Percentiles rank a stretch among this genome's conserved stretches.
phyloP scores from a whole-genome alignment of 2,888 invertebrate species.

The Gari tellinella region DNA sequence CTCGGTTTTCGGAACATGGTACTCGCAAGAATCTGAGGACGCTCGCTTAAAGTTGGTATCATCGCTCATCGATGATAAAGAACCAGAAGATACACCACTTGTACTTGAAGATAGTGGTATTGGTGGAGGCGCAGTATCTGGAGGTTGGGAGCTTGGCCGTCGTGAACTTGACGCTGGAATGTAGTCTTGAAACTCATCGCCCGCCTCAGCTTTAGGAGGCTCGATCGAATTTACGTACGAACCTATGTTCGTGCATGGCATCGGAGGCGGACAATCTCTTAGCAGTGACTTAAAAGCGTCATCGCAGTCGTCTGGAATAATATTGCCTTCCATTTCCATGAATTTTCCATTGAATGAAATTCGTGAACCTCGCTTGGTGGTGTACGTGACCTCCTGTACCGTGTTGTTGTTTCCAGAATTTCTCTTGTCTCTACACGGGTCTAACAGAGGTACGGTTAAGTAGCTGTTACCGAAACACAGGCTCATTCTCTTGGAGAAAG shows the following conservation, averaged over 20 bases:
- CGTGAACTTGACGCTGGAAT: constrained; percentile 20
- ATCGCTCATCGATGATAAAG: constrained; percentile 19
- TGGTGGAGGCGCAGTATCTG: constrained; percentile 51
- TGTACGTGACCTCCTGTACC: constrained; percentile 8
- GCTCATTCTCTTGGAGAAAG: constrained; percentile 51
- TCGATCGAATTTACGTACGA: constrained; percentile 33
- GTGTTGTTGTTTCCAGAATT: constrained; percentile 51
- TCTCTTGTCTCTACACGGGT: constrained; percentile 14
- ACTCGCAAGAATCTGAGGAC: constrained; percentile 40
- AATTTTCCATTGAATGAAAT: constrained; percentile 35
- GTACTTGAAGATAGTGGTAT: constrained; percentile 34
- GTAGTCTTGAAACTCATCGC: constrained; percentile 23
- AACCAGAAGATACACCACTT: constrained; percentile 33
- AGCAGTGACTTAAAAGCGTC: not conserved
- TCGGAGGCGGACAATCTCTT: constrained; percentile 22
- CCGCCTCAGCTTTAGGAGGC: not conserved
- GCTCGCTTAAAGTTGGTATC: constrained; percentile 12
- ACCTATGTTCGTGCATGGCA: constrained; percentile 36
- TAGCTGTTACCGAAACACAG: constrained; percentile 58
- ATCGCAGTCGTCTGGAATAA: constrained; percentile 1
- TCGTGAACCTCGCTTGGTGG: constrained; percentile 18
- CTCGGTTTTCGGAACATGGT: constrained; percentile 49
- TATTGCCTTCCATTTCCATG: constrained; percentile 23
- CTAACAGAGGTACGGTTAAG: constrained; percentile 44
- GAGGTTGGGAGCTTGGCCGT: constrained; percentile 42